Conservation (phyloP, 92 coral and sea anemone genomes). For the Blastomussa wellsi region DNA sequence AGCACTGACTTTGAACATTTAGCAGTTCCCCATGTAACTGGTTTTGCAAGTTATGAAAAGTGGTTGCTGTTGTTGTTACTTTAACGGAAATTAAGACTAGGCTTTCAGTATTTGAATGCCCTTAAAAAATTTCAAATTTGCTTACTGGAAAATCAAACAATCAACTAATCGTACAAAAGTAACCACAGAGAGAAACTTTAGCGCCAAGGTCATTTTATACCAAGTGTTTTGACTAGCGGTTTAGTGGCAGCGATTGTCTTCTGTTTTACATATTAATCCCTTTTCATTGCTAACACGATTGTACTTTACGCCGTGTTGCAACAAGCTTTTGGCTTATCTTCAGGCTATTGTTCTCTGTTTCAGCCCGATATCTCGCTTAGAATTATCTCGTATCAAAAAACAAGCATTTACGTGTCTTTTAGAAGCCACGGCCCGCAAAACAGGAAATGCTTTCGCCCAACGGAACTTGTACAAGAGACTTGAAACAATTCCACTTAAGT, state of each 20-base stretch:
- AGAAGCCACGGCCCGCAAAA: conserved; percentile 27
- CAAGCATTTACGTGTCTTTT: conserved; percentile 35
- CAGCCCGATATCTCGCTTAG: neutral
- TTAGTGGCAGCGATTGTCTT: neutral
- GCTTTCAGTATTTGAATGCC: neutral
- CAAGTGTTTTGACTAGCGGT: neutral
- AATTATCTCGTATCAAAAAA: neutral
- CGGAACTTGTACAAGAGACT: conserved; percentile 1
- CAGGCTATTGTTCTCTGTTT: neutral
- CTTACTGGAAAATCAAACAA: neutral
- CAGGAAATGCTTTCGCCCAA: conserved; percentile 37
- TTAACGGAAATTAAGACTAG: neutral
- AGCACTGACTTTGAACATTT: neutral
- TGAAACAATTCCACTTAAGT: neutral
- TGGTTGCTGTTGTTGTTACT: neutral
- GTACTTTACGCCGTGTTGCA: conserved; percentile 9
- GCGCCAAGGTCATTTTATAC: conserved; percentile 6
- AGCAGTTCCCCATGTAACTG: neutral
- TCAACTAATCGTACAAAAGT: neutral
- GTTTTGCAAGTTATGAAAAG: neutral
- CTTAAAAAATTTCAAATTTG: neutral
- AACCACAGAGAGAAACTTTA: neutral
- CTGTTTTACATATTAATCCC: neutral
- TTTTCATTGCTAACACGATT: neutral
- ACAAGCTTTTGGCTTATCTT: conserved; percentile 1